Base-by-base conservation (phyloP, 2,888 invertebrate genomes). In the Pheosia tremula region DNA sequence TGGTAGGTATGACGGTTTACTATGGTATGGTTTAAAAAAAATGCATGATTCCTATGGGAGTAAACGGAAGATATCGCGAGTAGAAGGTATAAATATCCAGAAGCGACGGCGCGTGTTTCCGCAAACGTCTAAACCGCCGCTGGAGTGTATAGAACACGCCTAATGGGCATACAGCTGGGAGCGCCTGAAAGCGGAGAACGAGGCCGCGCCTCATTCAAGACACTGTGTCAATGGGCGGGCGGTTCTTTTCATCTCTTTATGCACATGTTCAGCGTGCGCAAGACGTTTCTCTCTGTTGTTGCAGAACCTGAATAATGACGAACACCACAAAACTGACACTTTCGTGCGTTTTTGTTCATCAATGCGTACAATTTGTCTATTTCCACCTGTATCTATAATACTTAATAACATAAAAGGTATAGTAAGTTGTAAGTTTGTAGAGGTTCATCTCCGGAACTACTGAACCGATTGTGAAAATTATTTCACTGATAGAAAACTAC, bases 151-250 rank as follows among this genome's bases (percentile, higher is more conserved):
- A 80, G 78, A 74, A 72, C 75, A 71, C 69, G 71, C 69, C 80
- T 83, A 82, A 83, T 81, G 80, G 81, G 80, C 80, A 81, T 75
- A 76, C 74, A 77, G 78, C 80, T 79, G 75, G 74, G 76, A 77
- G 79, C 80, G 83, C 75, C 82, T 85, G 85, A 84, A 89, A 87
- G 83, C 83, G 77, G 71, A 81, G 82, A 90, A 87, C 83, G 89
- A 89, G 90, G 89, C 84, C 89, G 84, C 69, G 78, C 75, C 84
- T 83, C 85, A 86, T 91, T 90, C 88, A 88, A 83, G 79, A 82
- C 85, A 82, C 82, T 82, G 79, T 84, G 86, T 90, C 89, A 88
- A 87, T 89, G 89, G 83, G 81, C 72, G 80, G 84, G 74, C 75
- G 81, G 79, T 74, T 80, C 89, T 89, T 87, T 89, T 88, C 85